phyloP scores from a whole-genome alignment of 1,140 invertebrate genomes.

The Pomacea maculata region DNA sequence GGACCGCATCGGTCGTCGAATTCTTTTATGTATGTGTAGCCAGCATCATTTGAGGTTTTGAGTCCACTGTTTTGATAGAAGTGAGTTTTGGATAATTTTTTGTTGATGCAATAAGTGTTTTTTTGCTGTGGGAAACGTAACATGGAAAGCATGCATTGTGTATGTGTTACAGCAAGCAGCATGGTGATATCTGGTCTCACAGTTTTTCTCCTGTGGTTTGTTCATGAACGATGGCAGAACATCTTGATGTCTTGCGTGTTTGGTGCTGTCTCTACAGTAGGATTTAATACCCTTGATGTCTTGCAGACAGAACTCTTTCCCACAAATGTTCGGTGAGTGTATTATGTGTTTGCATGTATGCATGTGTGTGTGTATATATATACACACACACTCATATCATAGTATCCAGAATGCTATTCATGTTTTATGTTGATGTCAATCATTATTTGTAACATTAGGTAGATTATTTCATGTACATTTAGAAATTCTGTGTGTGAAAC shows the following conservation, averaged over 20 bases:
- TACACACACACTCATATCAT: too few species aligned
- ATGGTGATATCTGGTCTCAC: slow-evolving; percentile 66
- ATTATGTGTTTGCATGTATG: not conserved
- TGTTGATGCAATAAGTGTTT: not conserved
- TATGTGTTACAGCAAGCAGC: slow-evolving; percentile 60
- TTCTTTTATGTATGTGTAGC: slow-evolving; percentile 64
- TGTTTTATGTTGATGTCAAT: too few species aligned
- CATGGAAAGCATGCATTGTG: not conserved
- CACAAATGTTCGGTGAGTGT: slow-evolving; percentile 66
- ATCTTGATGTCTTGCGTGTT: slow-evolving; percentile 64
- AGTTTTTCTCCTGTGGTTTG: slow-evolving; percentile 67
- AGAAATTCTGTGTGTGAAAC: too few species aligned
- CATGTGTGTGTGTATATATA: not conserved
- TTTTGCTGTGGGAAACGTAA: not conserved
- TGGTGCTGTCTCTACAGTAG: slow-evolving; percentile 67
- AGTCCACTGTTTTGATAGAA: slow-evolving; percentile 7
- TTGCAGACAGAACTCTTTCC: slow-evolving; percentile 68
- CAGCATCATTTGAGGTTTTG: not conserved
- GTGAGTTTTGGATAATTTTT: not conserved
- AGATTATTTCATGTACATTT: too few species aligned
- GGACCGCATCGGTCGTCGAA: slow-evolving; percentile 67
- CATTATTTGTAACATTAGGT: too few species aligned
- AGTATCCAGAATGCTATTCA: too few species aligned
- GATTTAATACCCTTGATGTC: slow-evolving; percentile 69
- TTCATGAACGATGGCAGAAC: slow-evolving; percentile 57